Base-by-base conservation (phyloP, 2,113 vertebrate genomes). In the Megaceryle torquata region DNA sequence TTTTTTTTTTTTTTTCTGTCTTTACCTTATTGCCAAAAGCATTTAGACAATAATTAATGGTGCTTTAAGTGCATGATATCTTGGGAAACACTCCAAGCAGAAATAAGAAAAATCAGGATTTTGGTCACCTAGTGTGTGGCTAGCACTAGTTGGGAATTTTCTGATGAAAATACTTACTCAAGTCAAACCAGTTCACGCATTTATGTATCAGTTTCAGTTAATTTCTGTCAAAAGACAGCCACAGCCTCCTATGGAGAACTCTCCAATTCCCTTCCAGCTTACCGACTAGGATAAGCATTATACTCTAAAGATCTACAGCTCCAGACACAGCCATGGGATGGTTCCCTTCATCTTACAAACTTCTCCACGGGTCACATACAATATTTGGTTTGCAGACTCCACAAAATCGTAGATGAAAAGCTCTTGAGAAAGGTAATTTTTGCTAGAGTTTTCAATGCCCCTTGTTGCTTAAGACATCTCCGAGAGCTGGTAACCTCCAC, bases 41-140 rank as follows among this genome's bases (percentile, higher is more conserved):
- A 97, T 97, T 97, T 94, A 96, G 97, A 76, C 91, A 97, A 97
- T 98, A 98, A 97, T 97, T 97, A 97, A 97, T 88, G 91, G 85
- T 92, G 91, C 83, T 96, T 97, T 97, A 97, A 95, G 83, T 89
- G 77, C 67, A 91, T 56, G 91, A 54, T 93, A 97, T 92, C 97
- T 94, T 93, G 65, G 68, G 72, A 84, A 78, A 72, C 64, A 56
- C 48, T 64, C 46, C 39, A 82, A 81, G 35, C 41, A 63, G 43
- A 61, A 93, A 74, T 76, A 76, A 91, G 77, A 89, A 69, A 60
- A 53, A 18, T 41, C 13, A 9, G 21, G 50, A 41, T 31, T 54
- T 64, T 71, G 54, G 74, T 68, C 43, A 71, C 25, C 6, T 50
- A n/a, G 13, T 26, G 54, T 3, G 4, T 9, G 5, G 14, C 67